A percentile compares a stretch with the other conserved stretches of the same genome.
Evolutionary conservation across 2,797 vertebrate species (phyloP).

Genomic region (Sardinella longiceps): DNA sequence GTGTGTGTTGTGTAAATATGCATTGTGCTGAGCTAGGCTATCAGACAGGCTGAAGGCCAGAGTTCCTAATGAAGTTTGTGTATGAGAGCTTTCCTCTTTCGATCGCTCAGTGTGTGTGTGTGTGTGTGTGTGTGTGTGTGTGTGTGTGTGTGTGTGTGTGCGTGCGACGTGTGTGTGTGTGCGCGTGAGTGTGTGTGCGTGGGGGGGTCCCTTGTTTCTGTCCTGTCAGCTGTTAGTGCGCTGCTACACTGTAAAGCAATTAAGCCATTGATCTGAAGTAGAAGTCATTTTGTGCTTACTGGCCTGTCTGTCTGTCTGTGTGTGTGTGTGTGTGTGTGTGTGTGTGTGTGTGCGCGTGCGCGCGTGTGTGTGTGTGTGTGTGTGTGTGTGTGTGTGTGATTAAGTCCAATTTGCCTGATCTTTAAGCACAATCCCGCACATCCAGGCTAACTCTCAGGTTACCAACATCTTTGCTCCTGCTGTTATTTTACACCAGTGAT

Average conservation of each 20-base stretch:
- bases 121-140: no score
- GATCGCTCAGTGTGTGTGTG: constrained; percentile 21
- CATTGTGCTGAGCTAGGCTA: constrained; percentile 37
- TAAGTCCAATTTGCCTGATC: constrained; percentile 49
- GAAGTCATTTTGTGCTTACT: constrained; percentile 54
- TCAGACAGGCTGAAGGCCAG: constrained; percentile 40
- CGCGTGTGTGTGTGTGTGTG: constrained; percentile 47
- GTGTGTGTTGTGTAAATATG: constrained; percentile 17
- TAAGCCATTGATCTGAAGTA: constrained; percentile 58
- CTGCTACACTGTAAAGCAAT: constrained; percentile 56
- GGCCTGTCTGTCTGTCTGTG: constrained; percentile 51
- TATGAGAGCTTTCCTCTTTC: constrained; percentile 48
- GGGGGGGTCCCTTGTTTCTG: constrained; percentile 43
- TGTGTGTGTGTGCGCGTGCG: constrained; percentile 23
- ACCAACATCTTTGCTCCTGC: constrained; percentile 29
- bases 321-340: constrained; percentile 13
- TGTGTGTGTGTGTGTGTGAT: constrained; percentile 38
- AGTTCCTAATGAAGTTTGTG: constrained; percentile 47
- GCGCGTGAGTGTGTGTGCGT: no score
- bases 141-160: constrained; percentile 39
- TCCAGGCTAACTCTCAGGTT: constrained; percentile 36
- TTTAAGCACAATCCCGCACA: constrained; percentile 45
- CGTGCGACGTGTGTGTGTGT: constrained; percentile 16
- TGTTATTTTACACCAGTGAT: constrained; percentile 45
- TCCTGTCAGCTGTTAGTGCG: constrained; percentile 55